Conservation (phyloP, 2,888 invertebrate species). For the Protodeltote pygarga region DNA sequence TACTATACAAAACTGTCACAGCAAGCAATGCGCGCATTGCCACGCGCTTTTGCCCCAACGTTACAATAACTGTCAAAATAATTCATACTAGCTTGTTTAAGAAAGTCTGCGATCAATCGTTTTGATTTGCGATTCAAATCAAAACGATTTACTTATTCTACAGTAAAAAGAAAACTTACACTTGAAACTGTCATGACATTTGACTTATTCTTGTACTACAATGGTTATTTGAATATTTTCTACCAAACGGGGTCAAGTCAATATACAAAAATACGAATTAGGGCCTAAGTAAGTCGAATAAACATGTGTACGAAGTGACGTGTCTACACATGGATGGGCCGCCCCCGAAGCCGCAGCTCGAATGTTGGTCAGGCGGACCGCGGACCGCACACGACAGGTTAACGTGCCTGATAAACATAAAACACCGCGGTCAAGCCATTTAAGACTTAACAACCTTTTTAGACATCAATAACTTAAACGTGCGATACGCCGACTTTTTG, state of each 20-base stretch:
- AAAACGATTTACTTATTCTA: too few relatives aligned
- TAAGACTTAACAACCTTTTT: constrained; percentile 67
- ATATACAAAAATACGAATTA: constrained; percentile 26
- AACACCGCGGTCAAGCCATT: constrained; percentile 62
- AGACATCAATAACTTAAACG: constrained; percentile 64
- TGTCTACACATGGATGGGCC: constrained; percentile 28
- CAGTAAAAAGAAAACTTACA: too few relatives aligned
- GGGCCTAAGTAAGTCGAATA: constrained; percentile 12
- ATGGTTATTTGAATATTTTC: too few relatives aligned
- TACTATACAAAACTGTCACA: too few relatives aligned
- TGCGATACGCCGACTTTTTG: constrained; percentile 67
- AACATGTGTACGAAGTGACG: constrained; percentile 16
- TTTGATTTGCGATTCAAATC: too few relatives aligned
- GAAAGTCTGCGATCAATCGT: too few relatives aligned
- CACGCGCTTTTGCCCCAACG: too few relatives aligned
- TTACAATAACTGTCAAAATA: too few relatives aligned
- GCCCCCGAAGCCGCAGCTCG: constrained; percentile 38
- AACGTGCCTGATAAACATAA: constrained; percentile 66
- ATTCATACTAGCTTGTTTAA: too few relatives aligned
- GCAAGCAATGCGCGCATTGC: too few relatives aligned
- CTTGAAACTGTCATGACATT: too few relatives aligned
- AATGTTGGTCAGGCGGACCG: constrained; percentile 63
- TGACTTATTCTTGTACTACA: too few relatives aligned
- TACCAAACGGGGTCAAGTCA: constrained; percentile 16
- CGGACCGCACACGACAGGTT: constrained; percentile 61